Evolutionary conservation across 2,797 vertebrate species (phyloP).

Genomic region (Sphaeramia orbicularis): DNA sequence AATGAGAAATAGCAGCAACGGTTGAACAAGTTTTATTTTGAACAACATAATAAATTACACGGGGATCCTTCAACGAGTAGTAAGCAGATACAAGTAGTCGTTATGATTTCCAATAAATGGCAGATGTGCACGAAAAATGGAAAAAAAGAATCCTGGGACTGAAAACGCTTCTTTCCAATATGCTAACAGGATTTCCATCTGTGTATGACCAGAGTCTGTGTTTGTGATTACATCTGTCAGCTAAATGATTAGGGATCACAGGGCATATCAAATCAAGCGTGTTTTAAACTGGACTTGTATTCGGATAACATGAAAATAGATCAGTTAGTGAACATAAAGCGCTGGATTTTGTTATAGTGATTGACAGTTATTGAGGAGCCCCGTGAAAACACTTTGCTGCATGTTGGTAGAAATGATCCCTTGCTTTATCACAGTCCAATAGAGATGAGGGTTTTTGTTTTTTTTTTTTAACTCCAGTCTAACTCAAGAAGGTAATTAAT

Average conservation of each 20-base stretch:
- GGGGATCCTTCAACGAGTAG: conserved; percentile 27
- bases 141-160: conserved; percentile 3
- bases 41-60: conserved; percentile 13
- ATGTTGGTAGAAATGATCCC: conserved; percentile 90
- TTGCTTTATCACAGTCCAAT: conserved; percentile 84
- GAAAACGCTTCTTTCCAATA: conserved; percentile 19
- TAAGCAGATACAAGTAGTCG: conserved; percentile 25
- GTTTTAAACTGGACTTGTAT: conserved; percentile 52
- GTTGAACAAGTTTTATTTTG: conserved; percentile 10
- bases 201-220: conserved; percentile 25
- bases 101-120: conserved; percentile 23
- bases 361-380: conserved; percentile 91
- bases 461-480: not conserved
- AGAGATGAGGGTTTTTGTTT: conserved; percentile 11
- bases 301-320: conserved; percentile 66
- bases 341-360: conserved; percentile 86
- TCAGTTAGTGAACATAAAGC: conserved; percentile 87
- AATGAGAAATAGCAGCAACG: conserved; percentile 16
- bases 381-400: conserved; percentile 88
- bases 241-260: conserved; percentile 60
- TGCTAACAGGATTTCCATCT: conserved; percentile 57
- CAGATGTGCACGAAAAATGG: conserved; percentile 36
- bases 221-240: conserved; percentile 50
- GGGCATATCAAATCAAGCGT: conserved; percentile 44
- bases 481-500: conserved; percentile 51